A percentile compares a stretch with the other conserved stretches of the same genome.
Conservation (phyloP, 2,797 vertebrate genomes). For the Scarus forsteni region DNA sequence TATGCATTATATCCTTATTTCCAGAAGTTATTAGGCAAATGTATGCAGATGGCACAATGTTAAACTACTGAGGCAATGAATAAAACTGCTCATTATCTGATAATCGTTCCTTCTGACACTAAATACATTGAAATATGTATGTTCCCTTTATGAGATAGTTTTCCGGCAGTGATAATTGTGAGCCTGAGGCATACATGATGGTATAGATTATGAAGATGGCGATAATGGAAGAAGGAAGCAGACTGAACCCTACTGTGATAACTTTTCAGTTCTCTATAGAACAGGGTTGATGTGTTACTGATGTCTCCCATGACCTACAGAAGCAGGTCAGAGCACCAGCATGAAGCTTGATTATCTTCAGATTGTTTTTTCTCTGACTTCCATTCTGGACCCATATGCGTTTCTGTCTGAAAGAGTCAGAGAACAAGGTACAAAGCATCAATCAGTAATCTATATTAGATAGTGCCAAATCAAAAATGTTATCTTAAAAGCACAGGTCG, state of each 20-base stretch:
- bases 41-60: conserved; percentile 20
- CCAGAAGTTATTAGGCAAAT: conserved; percentile 32
- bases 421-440: too few relatives aligned
- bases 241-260: not conserved
- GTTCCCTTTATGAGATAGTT: conserved; percentile 13
- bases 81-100: conserved; percentile 30
- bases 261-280: not conserved
- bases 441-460: too few relatives aligned
- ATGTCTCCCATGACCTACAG: not conserved
- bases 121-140: conserved; percentile 26
- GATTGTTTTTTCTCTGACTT: too few relatives aligned
- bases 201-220: not conserved
- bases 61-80: conserved; percentile 22
- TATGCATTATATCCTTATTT: conserved; percentile 4
- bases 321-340: not conserved
- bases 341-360: too few relatives aligned
- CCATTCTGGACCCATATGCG: too few relatives aligned
- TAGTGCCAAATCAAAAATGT: too few relatives aligned
- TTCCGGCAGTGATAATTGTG: conserved; percentile 15
- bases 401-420: not conserved
- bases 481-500: too few relatives aligned
- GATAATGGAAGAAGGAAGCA: not conserved
- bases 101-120: conserved; percentile 2
- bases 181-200: conserved; percentile 11
- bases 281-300: not conserved